A percentile compares a stretch with the other conserved stretches of the same genome.
Conservation (phyloP, 2,797 vertebrate species). For the Neosilurus hyrtlii region DNA sequence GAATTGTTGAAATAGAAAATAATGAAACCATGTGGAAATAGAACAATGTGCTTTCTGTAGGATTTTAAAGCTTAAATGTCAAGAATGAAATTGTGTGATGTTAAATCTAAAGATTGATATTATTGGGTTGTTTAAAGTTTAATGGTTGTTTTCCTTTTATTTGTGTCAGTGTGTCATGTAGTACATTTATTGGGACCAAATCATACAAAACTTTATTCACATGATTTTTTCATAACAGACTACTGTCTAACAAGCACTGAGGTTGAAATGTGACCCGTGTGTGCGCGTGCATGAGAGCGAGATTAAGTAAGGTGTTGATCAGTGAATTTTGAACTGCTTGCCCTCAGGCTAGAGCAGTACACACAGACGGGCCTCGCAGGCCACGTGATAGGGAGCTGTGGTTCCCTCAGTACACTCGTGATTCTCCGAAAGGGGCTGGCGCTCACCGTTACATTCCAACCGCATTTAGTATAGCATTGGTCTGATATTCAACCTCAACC, state of each 20-base stretch:
- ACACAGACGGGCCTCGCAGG: neutral
- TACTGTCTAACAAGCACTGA: neutral
- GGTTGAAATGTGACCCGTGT: neutral
- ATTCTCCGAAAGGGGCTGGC: neutral
- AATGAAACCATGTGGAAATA: no score
- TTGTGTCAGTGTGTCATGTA: neutral
- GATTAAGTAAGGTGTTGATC: neutral
- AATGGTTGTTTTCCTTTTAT: neutral
- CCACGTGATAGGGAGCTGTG: neutral
- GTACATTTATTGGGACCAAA: neutral
- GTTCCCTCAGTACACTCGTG: neutral
- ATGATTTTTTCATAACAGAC: neutral
- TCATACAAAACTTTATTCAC: neutral
- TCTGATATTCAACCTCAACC: neutral
- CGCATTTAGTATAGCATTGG: neutral
- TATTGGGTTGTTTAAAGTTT: neutral
- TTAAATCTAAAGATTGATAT: neutral
- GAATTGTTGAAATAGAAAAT: neutral
- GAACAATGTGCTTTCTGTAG: no score
- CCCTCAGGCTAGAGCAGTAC: slow-evolving; percentile 11
- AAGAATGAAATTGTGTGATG: no score
- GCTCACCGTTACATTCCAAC: neutral
- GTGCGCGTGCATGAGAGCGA: neutral
- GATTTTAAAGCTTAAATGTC: no score
- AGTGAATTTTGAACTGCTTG: neutral